phyloP scores from a whole-genome alignment of 2,888 invertebrate species.

The Ochropleura plecta region DNA sequence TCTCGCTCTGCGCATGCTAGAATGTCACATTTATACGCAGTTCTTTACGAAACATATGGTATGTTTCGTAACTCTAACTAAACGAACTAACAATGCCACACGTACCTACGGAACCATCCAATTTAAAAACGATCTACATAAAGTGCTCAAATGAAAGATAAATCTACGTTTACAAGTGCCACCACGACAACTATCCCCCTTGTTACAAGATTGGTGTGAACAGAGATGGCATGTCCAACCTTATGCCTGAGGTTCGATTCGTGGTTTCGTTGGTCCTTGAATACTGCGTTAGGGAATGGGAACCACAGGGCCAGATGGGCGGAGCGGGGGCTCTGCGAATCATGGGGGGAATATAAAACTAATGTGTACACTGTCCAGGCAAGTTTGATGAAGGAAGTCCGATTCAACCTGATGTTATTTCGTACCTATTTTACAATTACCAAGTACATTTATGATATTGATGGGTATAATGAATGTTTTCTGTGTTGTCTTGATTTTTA shows the following conservation, averaged over 20 bases:
- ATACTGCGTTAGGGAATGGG: slow-evolving; percentile 91
- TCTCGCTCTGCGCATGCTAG: background rate
- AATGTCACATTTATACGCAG: slow-evolving; percentile 22
- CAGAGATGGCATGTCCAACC: slow-evolving; percentile 79
- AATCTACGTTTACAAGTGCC: slow-evolving; percentile 67
- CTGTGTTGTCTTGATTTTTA: background rate
- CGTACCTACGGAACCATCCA: slow-evolving; percentile 63
- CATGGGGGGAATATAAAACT: slow-evolving; percentile 47
- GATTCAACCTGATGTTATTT: background rate
- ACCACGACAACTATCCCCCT: slow-evolving; percentile 73
- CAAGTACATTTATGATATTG: background rate
- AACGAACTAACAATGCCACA: slow-evolving; percentile 28
- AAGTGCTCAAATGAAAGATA: slow-evolving; percentile 63
- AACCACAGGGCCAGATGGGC: slow-evolving; percentile 91
- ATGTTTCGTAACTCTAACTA: no score
- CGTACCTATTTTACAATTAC: background rate
- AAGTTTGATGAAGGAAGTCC: background rate
- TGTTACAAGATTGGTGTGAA: slow-evolving; percentile 65
- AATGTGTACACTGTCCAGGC: background rate
- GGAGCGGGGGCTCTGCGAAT: slow-evolving; percentile 90
- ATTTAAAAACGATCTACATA: slow-evolving; percentile 61
- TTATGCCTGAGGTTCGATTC: slow-evolving; percentile 87
- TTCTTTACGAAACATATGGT: no score
- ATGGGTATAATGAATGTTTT: background rate
- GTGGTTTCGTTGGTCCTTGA: slow-evolving; percentile 89